Percentiles rank a stretch among this genome's conserved stretches.
These are phyloP conservation scores for Ammodramus savannarum DNA, from an alignment of 2,113 vertebrate species.

Conservation along the genomic window DNA sequence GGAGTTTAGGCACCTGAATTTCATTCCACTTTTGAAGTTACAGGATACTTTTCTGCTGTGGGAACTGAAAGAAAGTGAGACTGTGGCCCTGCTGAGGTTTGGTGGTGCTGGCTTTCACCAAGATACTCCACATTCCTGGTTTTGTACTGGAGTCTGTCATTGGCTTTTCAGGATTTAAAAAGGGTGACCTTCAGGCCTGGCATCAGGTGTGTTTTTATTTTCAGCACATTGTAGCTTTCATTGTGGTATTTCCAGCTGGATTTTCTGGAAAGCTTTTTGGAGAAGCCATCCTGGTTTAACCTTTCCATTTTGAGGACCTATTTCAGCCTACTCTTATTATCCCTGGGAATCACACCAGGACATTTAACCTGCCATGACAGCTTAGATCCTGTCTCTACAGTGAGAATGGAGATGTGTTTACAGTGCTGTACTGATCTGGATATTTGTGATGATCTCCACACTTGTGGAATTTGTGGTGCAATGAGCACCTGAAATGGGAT, in stretches of 20 bases:
- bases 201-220: background rate
- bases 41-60: background rate
- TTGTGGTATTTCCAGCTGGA: background rate
- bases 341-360: background rate
- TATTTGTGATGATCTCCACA: background rate
- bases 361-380: background rate
- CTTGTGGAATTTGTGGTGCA: background rate
- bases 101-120: background rate
- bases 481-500: background rate
- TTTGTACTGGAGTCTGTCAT: background rate
- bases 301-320: background rate
- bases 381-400: background rate
- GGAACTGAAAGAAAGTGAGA: background rate
- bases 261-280: background rate
- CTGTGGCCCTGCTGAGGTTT: fast-evolving
- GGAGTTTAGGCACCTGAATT: background rate
- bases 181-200: background rate
- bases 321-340: background rate
- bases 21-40: background rate
- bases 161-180: background rate
- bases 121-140: background rate
- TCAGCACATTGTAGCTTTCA: background rate
- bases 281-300: background rate
- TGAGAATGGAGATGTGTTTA: background rate
- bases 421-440: background rate